Conservation (phyloP, 2,888 invertebrate genomes). For the Phrixothrix hirtus region DNA sequence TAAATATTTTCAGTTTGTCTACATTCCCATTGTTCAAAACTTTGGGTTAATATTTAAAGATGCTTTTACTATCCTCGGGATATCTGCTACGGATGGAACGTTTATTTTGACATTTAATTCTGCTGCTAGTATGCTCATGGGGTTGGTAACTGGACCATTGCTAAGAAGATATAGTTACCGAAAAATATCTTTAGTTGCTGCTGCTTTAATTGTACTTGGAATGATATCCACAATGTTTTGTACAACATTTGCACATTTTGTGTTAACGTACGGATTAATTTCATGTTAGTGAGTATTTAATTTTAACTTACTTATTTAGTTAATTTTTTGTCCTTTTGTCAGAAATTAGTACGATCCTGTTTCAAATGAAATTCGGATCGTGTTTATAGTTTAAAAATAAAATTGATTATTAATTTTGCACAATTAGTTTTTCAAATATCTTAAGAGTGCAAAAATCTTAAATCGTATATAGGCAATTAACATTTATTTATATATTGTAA, state of each 20-base stretch:
- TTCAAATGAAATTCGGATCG: too few relatives aligned
- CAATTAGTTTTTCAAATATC: too few relatives aligned
- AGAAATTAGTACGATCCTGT: too few relatives aligned
- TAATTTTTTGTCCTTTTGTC: too few relatives aligned
- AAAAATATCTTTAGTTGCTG: background rate
- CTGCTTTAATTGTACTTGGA: slow-evolving; percentile 56
- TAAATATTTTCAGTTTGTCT: background rate
- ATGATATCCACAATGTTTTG: background rate
- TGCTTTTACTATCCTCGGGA: slow-evolving; percentile 58
- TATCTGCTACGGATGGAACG: slow-evolving; percentile 62
- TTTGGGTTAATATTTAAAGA: slow-evolving; percentile 66
- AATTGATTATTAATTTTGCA: too few relatives aligned
- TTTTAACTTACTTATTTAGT: background rate
- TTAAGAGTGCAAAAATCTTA: too few relatives aligned
- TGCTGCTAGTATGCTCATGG: slow-evolving; percentile 65
- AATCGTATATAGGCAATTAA: too few relatives aligned
- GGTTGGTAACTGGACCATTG: slow-evolving; percentile 60
- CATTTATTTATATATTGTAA: too few relatives aligned
- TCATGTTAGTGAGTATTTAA: background rate
- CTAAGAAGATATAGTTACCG: slow-evolving; percentile 1
- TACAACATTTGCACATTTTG: background rate
- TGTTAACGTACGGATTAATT: background rate
- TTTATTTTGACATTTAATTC: slow-evolving; percentile 65
- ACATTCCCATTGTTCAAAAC: slow-evolving; percentile 48
- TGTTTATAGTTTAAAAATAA: too few relatives aligned